Conservation (phyloP, 2,888 invertebrate genomes). For the Nematopogon swammerdamellus region DNA sequence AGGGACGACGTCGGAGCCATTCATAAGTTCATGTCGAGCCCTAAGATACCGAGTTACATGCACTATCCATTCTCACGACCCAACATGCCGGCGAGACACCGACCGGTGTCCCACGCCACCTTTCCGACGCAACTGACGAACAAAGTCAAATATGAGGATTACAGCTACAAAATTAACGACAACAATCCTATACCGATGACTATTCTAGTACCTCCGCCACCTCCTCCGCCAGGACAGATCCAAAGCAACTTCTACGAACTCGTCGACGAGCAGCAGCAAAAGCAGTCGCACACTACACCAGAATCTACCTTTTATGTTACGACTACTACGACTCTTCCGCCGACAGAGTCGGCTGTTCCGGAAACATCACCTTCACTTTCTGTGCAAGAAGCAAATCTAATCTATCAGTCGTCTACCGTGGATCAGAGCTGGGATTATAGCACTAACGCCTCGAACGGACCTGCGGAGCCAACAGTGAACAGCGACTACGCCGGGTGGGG, state of each 20-base stretch:
- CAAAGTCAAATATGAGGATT: constrained; percentile 42
- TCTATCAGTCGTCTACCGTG: constrained; percentile 61
- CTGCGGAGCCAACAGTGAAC: constrained; percentile 30
- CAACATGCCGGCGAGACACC: constrained; percentile 3
- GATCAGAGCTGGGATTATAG: constrained; percentile 42
- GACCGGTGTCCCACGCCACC: background rate
- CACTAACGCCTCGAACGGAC: constrained; percentile 16
- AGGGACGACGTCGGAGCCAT: constrained; percentile 32
- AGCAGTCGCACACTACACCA: background rate
- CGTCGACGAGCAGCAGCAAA: background rate
- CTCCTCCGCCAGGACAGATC: constrained; percentile 40
- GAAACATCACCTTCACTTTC: constrained; percentile 37
- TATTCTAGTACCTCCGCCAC: constrained; percentile 67
- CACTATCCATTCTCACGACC: constrained; percentile 25
- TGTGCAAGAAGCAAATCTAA: constrained; percentile 61
- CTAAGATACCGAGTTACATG: constrained; percentile 28
- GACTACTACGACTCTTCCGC: constrained; percentile 17
- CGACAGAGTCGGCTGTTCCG: constrained; percentile 9
- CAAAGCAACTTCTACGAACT: background rate
- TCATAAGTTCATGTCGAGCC: constrained; percentile 44
- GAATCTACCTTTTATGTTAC: constrained; percentile 14
- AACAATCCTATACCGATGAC: constrained; percentile 58
- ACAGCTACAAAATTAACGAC: constrained; percentile 47
- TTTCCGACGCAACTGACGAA: constrained; percentile 14
- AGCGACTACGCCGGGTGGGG: constrained; percentile 51